Conservation (phyloP, 2,888 invertebrate species). For the Brassicogethes aeneus region DNA sequence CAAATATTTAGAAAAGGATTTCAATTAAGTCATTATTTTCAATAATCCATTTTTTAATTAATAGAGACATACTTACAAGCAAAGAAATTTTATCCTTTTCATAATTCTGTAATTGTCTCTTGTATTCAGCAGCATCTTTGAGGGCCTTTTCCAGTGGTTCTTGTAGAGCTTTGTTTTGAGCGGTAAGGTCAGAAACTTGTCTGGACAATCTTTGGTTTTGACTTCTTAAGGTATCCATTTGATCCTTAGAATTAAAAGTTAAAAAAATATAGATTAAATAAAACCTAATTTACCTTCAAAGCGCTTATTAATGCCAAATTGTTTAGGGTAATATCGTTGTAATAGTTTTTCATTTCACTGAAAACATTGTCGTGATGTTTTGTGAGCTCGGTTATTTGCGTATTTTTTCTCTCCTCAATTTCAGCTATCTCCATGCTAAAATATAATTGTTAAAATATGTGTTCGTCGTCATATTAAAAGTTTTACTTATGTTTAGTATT, state of each 20-base stretch:
- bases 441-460: constrained; percentile 2
- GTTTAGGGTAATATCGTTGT: constrained; percentile 89
- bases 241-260: constrained; percentile 42
- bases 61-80: constrained; percentile 18
- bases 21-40: too few species aligned
- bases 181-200: constrained; percentile 54
- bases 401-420: constrained; percentile 86
- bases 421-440: constrained; percentile 73
- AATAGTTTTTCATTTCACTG: constrained; percentile 86
- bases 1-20: too few species aligned
- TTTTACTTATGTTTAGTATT: constrained; percentile 51
- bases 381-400: constrained; percentile 72
- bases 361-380: constrained; percentile 78
- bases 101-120: constrained; percentile 72
- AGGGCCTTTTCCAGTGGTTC: constrained; percentile 66
- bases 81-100: constrained; percentile 68
- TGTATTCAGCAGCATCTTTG: constrained; percentile 61
- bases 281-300: constrained; percentile 58
- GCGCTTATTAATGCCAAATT: constrained; percentile 86
- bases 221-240: constrained; percentile 66
- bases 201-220: constrained; percentile 72
- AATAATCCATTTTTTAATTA: not conserved
- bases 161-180: constrained; percentile 63
- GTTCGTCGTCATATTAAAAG: not conserved
- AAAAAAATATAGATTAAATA: not conserved